Percentiles rank a stretch among this genome's conserved stretches.
Conservation (phyloP, 2,888 invertebrate species). For the Phortica magna region DNA sequence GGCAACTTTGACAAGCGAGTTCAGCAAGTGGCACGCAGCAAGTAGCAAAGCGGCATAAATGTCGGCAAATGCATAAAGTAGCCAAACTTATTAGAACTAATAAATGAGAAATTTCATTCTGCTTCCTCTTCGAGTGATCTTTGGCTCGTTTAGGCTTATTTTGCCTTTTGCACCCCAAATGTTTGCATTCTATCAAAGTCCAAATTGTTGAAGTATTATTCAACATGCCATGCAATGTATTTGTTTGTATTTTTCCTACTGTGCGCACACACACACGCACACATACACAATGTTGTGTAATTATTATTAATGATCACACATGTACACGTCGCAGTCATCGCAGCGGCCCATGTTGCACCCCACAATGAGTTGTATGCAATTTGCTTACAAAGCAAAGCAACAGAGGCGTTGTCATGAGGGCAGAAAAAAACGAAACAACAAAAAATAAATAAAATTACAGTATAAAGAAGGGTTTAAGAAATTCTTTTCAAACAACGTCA, state of each 20-base stretch:
- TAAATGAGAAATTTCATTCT: not conserved
- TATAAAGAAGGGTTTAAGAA: not conserved
- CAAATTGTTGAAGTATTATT: not conserved
- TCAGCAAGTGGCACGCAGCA: not conserved
- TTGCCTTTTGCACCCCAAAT: not conserved
- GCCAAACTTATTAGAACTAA: not conserved
- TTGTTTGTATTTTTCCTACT: not conserved
- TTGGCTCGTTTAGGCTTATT: not conserved
- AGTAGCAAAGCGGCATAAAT: not conserved
- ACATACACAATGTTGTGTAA: slow-evolving; percentile 43
- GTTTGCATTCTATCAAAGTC: slow-evolving; percentile 16
- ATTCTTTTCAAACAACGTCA: not conserved
- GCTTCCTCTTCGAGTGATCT: not conserved
- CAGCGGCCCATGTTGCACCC: not conserved
- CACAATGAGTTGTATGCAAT: not conserved
- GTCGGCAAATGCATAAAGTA: not conserved
- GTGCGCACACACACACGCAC: not conserved
- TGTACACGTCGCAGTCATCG: not conserved
- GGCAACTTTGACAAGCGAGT: not conserved
- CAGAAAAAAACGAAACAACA: not conserved
- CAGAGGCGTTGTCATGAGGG: not conserved
- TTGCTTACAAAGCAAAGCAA: slow-evolving; percentile 22
- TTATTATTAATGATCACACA: slow-evolving; percentile 56
- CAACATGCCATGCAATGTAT: not conserved
- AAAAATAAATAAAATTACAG: not conserved